phyloP scores from a whole-genome alignment of 2,113 vertebrate species.

The Peromyscus maniculatus region DNA sequence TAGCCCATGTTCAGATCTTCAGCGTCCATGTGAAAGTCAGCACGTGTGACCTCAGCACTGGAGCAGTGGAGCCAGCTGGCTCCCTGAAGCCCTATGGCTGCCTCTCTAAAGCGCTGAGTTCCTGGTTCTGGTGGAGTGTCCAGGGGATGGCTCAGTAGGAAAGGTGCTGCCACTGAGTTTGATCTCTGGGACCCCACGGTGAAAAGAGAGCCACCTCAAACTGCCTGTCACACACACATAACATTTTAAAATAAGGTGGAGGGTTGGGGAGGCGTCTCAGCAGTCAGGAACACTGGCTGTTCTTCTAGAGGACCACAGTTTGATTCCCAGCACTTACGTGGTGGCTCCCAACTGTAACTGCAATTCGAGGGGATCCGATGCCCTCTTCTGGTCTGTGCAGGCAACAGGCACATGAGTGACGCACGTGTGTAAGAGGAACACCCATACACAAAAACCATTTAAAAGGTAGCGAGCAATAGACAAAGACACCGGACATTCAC shows the following conservation, averaged over 20 bases:
- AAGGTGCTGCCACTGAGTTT: background rate
- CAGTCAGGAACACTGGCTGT: background rate
- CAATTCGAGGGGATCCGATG: background rate
- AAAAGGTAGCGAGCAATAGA: too few species aligned
- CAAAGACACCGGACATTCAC: background rate
- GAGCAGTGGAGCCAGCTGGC: background rate
- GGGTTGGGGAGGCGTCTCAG: background rate
- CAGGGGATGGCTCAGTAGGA: too few species aligned
- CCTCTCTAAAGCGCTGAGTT: background rate
- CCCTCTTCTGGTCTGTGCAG: background rate
- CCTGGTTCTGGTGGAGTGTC: background rate
- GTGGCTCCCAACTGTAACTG: background rate
- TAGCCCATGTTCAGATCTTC: background rate
- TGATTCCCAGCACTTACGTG: background rate
- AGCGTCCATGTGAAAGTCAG: background rate
- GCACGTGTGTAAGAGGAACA: background rate
- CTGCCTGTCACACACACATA: background rate
- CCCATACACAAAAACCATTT: background rate
- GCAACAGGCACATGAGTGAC: background rate
- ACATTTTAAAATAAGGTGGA: background rate
- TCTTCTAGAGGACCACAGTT: background rate
- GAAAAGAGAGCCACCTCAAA: background rate
- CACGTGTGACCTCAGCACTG: background rate
- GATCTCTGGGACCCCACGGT: background rate
- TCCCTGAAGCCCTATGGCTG: background rate